Evolutionary conservation across 1,140 invertebrate genomes (phyloP).

Genomic region (Rhopalosiphum padi): DNA sequence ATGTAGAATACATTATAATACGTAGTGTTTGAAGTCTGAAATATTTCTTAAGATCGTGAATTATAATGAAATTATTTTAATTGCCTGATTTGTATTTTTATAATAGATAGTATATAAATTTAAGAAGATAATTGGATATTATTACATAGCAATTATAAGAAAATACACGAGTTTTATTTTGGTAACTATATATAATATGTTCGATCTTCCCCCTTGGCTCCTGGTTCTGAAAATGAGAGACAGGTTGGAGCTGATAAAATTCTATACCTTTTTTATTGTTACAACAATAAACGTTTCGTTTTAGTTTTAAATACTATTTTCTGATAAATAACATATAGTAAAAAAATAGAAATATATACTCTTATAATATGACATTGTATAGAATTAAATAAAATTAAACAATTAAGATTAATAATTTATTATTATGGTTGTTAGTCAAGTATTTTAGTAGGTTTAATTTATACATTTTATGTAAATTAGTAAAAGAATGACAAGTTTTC

Average conservation of each 20-base stretch:
- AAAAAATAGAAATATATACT: too few species aligned
- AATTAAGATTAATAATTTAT: not conserved
- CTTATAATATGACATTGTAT: too few species aligned
- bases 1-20: not conserved
- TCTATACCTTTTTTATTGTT: too few species aligned
- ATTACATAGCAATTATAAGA: not conserved
- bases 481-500: not conserved
- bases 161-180: not conserved
- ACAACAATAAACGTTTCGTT: too few species aligned
- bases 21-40: not conserved
- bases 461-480: not conserved
- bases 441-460: not conserved
- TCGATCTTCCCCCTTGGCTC: not conserved
- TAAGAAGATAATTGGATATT: not conserved
- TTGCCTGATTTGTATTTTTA: not conserved
- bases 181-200: not conserved
- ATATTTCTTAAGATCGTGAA: not conserved
- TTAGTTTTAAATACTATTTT: too few species aligned
- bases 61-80: not conserved
- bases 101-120: not conserved
- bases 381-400: too few species aligned
- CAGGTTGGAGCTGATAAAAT: too few species aligned
- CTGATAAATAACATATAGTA: too few species aligned
- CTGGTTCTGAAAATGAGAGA: too few species aligned
- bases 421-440: not conserved